Conservation (phyloP, 2,113 vertebrate genomes). For the Mionectes macconnelli region DNA sequence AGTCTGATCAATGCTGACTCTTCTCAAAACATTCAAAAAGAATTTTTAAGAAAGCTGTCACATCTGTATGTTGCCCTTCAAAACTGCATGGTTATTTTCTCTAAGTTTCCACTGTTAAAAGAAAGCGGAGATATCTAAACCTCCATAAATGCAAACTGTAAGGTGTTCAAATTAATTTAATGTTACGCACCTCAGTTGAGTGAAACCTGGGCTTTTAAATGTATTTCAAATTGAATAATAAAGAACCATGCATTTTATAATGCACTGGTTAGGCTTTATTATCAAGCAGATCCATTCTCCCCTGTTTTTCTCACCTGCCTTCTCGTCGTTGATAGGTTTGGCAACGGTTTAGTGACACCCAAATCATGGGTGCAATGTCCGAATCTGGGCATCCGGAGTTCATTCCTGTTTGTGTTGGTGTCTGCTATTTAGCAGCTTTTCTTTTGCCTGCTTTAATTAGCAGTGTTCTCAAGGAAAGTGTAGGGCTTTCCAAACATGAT, state of each 20-base stretch:
- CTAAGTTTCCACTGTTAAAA: neutral
- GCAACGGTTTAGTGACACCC: neutral
- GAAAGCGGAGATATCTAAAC: neutral
- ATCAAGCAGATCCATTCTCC: neutral
- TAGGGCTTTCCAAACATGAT: neutral
- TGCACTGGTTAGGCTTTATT: neutral
- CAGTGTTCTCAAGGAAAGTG: neutral
- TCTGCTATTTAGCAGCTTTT: neutral
- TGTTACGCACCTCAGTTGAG: neutral
- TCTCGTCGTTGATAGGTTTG: neutral
- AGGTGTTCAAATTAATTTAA: neutral
- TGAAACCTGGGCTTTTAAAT: neutral
- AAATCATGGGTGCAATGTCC: neutral
- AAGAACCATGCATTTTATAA: neutral
- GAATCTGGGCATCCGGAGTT: neutral
- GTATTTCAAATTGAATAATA: neutral
- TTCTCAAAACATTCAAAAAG: slow-evolving; percentile 49
- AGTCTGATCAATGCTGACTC: slow-evolving; percentile 31
- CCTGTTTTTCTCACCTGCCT: neutral
- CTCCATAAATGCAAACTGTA: neutral
- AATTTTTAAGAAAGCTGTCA: slow-evolving; percentile 61
- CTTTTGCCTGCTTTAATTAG: neutral
- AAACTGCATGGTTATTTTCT: neutral
- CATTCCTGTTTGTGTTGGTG: neutral
- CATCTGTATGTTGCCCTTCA: neutral